Conservation (phyloP, 1,140 invertebrate species). For the Diploscapter pachys region DNA sequence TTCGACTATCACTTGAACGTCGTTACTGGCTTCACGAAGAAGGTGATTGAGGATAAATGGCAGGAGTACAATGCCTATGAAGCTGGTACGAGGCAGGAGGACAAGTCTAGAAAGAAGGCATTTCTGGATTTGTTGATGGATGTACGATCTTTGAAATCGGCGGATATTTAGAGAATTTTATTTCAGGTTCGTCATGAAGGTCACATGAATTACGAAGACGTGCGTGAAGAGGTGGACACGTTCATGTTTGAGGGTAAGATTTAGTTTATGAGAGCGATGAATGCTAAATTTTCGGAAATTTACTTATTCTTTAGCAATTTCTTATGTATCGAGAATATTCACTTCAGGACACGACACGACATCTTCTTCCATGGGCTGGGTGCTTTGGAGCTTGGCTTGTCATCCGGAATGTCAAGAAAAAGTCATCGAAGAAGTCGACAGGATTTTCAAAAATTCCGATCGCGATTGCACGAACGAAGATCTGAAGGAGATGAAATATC, state of each 20-base stretch:
- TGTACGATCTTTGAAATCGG: no score
- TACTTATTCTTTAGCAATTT: slow-evolving; percentile 5
- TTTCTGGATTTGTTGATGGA: slow-evolving; percentile 82
- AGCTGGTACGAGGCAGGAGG: slow-evolving; percentile 38
- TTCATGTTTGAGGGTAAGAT: slow-evolving; percentile 82
- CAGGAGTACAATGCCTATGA: background rate
- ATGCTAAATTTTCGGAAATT: background rate
- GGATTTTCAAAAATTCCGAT: slow-evolving; percentile 75
- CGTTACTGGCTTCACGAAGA: slow-evolving; percentile 42
- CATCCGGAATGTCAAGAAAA: slow-evolving; percentile 67
- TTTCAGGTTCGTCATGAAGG: slow-evolving; percentile 68
- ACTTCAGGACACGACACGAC: slow-evolving; percentile 81
- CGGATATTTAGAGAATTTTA: background rate
- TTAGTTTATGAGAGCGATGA: slow-evolving; percentile 31
- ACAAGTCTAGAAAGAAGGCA: slow-evolving; percentile 79
- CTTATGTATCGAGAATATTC: background rate
- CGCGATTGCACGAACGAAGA: slow-evolving; percentile 76
- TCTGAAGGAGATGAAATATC: slow-evolving; percentile 76
- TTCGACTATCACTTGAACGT: slow-evolving; percentile 37
- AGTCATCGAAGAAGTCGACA: slow-evolving; percentile 74
- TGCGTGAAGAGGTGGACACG: slow-evolving; percentile 81
- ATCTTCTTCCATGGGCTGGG: slow-evolving; percentile 72
- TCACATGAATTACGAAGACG: slow-evolving; percentile 78
- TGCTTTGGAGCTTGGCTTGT: slow-evolving; percentile 61
- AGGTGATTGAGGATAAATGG: slow-evolving; percentile 46